phyloP scores from a whole-genome alignment of 2,113 vertebrate genomes.

The Callorhinus ursinus region DNA sequence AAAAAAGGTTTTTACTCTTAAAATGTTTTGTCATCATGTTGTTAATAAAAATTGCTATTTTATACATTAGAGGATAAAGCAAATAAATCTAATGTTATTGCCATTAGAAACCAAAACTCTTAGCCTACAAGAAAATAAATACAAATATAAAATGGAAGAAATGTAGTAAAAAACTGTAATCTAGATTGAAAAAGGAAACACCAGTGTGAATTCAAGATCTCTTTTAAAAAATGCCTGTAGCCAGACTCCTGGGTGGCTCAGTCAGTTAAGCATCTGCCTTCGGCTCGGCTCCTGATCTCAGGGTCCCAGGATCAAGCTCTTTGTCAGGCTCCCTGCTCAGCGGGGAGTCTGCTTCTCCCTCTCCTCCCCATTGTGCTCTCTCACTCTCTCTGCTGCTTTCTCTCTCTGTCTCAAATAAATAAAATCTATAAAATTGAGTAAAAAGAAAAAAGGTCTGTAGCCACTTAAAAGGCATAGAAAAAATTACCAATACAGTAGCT shows the following conservation, averaged over 20 bases:
- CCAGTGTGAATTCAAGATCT: not conserved
- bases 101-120: constrained; percentile 3
- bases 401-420: not conserved
- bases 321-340: not conserved
- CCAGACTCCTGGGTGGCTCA: not conserved
- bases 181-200: constrained; percentile 11
- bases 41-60: not conserved
- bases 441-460: not conserved
- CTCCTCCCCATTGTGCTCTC: too few relatives aligned
- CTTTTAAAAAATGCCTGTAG: not conserved
- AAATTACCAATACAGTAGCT: not conserved
- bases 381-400: not conserved
- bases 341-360: too few relatives aligned
- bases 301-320: not conserved
- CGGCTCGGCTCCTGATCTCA: not conserved
- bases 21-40: not conserved
- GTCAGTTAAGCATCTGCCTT: not conserved
- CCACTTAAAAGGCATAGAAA: constrained; percentile 26
- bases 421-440: not conserved
- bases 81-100: not conserved
- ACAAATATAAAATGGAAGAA: constrained; percentile 35
- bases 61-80: not conserved
- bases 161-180: not conserved
- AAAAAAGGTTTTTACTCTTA: not conserved
- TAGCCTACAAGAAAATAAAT: not conserved